These are phyloP conservation scores for Pammene fasciana DNA, from an alignment of 2,888 invertebrate genomes.

Conservation along the genomic window DNA sequence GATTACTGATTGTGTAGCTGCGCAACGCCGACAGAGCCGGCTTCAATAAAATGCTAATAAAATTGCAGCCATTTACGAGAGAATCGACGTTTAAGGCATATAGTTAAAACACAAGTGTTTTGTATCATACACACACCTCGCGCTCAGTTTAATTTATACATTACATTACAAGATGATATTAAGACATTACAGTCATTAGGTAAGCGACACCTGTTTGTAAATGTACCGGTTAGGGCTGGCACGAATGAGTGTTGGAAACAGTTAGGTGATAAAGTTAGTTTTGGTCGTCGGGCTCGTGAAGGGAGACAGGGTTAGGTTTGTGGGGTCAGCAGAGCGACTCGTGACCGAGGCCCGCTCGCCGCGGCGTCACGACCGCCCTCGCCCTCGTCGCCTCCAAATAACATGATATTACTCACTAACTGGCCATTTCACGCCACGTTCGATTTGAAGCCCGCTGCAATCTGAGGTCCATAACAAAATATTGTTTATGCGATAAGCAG, in stretches of 20 bases:
- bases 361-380: constrained; percentile 70
- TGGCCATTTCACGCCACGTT: constrained; percentile 79
- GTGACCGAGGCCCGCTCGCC: constrained; percentile 67
- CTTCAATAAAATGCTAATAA: constrained; percentile 71
- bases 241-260: constrained; percentile 31
- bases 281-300: constrained; percentile 51
- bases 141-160: constrained; percentile 63
- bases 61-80: constrained; percentile 65
- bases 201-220: constrained; percentile 56
- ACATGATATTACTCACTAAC: constrained; percentile 81
- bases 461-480: constrained; percentile 54
- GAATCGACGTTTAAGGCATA: constrained; percentile 61
- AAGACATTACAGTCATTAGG: constrained; percentile 63
- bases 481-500: constrained; percentile 52
- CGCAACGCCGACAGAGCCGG: constrained; percentile 53
- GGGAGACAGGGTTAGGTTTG: constrained; percentile 53
- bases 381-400: constrained; percentile 74
- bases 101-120: constrained; percentile 58
- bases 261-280: constrained; percentile 46
- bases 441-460: constrained; percentile 50
- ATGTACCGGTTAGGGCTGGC: constrained; percentile 51
- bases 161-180: constrained; percentile 61
- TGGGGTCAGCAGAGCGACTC: constrained; percentile 78
- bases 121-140: constrained; percentile 58
- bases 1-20: constrained; percentile 65